Percentiles rank a stretch among this genome's conserved stretches.
phyloP scores from a whole-genome alignment of 1,140 invertebrate genomes.

The Marisa cornuarietis region DNA sequence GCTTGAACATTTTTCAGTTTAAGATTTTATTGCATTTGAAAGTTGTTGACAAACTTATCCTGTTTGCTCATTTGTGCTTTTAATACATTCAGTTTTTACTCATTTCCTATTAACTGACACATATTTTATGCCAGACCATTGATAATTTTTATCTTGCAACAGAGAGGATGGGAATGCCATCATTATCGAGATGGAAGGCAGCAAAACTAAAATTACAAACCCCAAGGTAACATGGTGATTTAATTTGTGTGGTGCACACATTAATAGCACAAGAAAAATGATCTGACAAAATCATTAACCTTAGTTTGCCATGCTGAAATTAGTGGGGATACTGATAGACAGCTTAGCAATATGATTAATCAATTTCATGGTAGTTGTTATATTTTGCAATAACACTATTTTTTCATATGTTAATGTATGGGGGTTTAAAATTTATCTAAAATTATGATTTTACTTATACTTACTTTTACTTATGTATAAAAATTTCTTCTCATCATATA shows the following conservation, averaged over 20 bases:
- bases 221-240: slow-evolving; percentile 72
- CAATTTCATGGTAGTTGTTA: neutral
- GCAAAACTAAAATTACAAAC: slow-evolving; percentile 84
- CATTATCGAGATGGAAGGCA: slow-evolving; percentile 88
- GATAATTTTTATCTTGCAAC: neutral
- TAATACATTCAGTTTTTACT: too few species aligned
- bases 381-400: neutral
- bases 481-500: neutral
- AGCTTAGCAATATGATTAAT: neutral
- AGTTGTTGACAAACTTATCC: too few species aligned
- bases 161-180: slow-evolving; percentile 72
- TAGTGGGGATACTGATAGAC: neutral
- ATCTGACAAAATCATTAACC: too few species aligned
- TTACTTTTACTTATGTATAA: too few species aligned
- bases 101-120: too few species aligned
- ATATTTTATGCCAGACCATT: too few species aligned
- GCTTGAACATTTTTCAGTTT: too few species aligned
- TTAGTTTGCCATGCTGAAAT: neutral
- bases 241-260: neutral
- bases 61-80: too few species aligned
- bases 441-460: neutral
- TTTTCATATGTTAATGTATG: neutral
- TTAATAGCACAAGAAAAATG: too few species aligned
- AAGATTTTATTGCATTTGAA: too few species aligned
- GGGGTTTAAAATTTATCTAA: neutral